phyloP scores from a whole-genome alignment of 23 tunicate genomes.

The Botrylloides violaceus region DNA sequence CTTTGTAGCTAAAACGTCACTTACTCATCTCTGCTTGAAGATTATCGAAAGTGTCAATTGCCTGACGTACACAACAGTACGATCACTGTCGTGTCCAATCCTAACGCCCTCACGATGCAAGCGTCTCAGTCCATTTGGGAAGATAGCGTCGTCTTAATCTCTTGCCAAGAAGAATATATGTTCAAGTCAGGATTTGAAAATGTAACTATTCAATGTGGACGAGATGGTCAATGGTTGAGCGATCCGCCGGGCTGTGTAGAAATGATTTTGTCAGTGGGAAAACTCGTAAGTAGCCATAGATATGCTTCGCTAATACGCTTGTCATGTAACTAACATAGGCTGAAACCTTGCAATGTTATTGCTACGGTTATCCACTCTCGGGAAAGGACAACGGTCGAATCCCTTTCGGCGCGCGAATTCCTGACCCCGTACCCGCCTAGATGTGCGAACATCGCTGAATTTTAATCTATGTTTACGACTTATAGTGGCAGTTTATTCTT shows the following conservation, averaged over 20 bases:
- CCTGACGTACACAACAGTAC: not conserved
- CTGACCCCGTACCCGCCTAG: no score
- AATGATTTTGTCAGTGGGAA: not conserved
- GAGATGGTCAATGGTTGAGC: not conserved
- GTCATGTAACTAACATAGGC: no score
- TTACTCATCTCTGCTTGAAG: not conserved
- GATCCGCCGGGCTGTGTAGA: not conserved
- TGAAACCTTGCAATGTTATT: no score
- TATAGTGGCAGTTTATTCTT: no score
- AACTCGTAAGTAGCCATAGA: not conserved
- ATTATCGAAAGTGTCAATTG: not conserved
- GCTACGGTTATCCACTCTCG: no score
- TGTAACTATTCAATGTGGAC: not conserved
- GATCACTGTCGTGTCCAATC: not conserved
- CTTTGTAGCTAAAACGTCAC: not conserved
- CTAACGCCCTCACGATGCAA: not conserved
- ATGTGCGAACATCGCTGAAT: no score
- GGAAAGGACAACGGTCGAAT: no score
- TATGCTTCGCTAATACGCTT: no score
- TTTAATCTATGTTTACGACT: no score
- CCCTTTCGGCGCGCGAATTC: no score
- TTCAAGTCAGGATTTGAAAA: not conserved
- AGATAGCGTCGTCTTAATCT: not conserved
- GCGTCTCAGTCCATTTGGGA: not conserved
- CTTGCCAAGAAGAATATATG: constrained; percentile 1